Percentiles rank a stretch among this genome's conserved stretches.
These are phyloP conservation scores for Epinotia demarniana DNA, from an alignment of 2,888 invertebrate genomes.

Conservation along the genomic window DNA sequence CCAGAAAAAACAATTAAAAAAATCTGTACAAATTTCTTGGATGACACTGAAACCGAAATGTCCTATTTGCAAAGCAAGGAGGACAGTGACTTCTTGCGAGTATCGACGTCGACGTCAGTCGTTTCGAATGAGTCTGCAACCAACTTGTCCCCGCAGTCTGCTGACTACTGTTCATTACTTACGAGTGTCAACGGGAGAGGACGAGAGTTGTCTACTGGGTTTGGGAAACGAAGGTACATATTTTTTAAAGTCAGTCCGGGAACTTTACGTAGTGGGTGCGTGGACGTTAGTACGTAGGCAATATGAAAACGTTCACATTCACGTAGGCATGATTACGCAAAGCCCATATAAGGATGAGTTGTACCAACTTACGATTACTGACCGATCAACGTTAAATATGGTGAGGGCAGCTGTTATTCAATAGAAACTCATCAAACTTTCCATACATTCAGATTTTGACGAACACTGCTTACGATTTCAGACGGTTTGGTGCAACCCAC, in stretches of 20 bases:
- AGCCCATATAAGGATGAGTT: too few relatives aligned
- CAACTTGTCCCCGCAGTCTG: conserved; percentile 56
- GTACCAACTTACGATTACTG: too few relatives aligned
- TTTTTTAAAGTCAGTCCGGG: too few relatives aligned
- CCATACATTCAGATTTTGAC: too few relatives aligned
- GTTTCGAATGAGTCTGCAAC: conserved; percentile 59
- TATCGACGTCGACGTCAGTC: conserved; percentile 59
- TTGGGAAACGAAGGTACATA: conserved; percentile 4
- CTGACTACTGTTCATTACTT: conserved; percentile 53
- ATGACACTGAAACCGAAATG: conserved; percentile 70
- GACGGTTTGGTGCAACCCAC: too few relatives aligned
- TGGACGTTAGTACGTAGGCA: too few relatives aligned
- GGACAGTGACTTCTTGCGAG: conserved; percentile 49
- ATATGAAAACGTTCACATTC: too few relatives aligned
- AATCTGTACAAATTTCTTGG: conserved; percentile 67
- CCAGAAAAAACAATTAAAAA: conserved; percentile 59
- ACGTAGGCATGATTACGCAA: too few relatives aligned
- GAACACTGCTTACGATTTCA: too few relatives aligned
- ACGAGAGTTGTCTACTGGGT: not conserved
- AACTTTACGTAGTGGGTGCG: not conserved
- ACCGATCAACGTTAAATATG: too few relatives aligned
- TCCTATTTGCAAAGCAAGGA: conserved; percentile 62
- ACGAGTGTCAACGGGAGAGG: conserved; percentile 49
- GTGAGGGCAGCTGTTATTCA: too few relatives aligned
- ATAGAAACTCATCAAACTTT: too few relatives aligned